phyloP scores from a whole-genome alignment of 2,113 vertebrate genomes.

The Astatotilapia flaviijosephi region DNA sequence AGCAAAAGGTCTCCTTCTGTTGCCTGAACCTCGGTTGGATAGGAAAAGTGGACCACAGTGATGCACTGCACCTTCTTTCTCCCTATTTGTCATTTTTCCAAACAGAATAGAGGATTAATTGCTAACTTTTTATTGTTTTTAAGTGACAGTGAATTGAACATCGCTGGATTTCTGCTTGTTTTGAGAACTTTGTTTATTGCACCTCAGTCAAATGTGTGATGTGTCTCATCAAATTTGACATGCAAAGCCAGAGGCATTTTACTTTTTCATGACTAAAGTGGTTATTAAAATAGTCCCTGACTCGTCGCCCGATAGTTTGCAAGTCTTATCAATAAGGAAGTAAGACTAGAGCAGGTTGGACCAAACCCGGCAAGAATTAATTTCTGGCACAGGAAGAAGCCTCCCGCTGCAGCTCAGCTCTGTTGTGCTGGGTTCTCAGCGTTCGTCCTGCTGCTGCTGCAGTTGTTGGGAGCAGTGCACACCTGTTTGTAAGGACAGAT shows the following conservation, averaged over 20 bases:
- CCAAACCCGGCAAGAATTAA: background rate
- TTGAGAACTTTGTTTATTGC: background rate
- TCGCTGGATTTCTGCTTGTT: background rate
- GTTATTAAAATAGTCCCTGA: background rate
- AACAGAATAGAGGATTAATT: background rate
- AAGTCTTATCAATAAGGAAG: background rate
- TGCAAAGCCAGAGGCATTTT: background rate
- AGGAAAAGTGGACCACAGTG: background rate
- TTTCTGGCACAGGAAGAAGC: background rate
- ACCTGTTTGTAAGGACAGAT: conserved; percentile 37
- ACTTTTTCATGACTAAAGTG: background rate
- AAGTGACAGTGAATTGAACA: background rate
- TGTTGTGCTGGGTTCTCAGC: background rate
- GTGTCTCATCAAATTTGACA: too few species aligned
- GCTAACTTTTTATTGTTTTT: background rate
- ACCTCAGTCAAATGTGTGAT: background rate
- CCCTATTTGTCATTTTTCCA: background rate
- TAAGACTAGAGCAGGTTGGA: background rate
- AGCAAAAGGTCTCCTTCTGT: background rate
- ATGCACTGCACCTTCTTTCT: background rate
- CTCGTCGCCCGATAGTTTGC: background rate
- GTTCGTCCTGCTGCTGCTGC: background rate
- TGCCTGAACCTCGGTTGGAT: background rate
- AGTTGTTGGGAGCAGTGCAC: conserved; percentile 2
- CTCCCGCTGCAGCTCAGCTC: background rate